phyloP scores from a whole-genome alignment of 2,888 invertebrate species.

The Nysson spinosus region DNA sequence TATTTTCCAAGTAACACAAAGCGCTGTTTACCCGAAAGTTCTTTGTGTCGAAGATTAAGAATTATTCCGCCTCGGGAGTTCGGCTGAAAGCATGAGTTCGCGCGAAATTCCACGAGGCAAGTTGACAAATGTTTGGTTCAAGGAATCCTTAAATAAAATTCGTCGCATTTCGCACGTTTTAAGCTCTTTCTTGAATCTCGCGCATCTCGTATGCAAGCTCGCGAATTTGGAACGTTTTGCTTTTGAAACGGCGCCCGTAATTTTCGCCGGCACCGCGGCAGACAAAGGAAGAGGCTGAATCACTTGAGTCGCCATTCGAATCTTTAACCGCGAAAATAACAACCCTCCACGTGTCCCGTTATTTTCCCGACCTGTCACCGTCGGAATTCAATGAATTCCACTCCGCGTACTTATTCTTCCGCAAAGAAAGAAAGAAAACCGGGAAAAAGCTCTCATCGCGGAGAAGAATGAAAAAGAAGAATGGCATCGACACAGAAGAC shows the following conservation, averaged over 20 bases:
- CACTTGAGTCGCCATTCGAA: constrained; percentile 53
- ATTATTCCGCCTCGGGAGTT: neutral
- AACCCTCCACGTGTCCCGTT: constrained; percentile 53
- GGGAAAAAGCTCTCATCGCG: neutral
- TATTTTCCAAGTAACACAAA: too few species aligned
- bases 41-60: constrained; percentile 10
- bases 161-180: constrained; percentile 5
- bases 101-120: neutral
- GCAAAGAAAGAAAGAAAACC: neutral
- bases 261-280: constrained; percentile 20
- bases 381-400: constrained; percentile 5
- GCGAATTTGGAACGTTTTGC: neutral
- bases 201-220: neutral
- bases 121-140: neutral
- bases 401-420: neutral
- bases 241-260: constrained; percentile 46
- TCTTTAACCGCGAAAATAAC: constrained; percentile 46
- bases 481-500: neutral
- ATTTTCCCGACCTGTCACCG: constrained; percentile 13
- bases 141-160: constrained; percentile 1
- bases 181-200: too few species aligned
- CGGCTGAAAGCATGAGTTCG: neutral
- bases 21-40: neutral
- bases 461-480: neutral
- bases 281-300: constrained; percentile 68